A percentile compares a stretch with the other conserved stretches of the same genome.
Conservation (phyloP, 2,113 vertebrate species). For the Saimiri boliviensis region DNA sequence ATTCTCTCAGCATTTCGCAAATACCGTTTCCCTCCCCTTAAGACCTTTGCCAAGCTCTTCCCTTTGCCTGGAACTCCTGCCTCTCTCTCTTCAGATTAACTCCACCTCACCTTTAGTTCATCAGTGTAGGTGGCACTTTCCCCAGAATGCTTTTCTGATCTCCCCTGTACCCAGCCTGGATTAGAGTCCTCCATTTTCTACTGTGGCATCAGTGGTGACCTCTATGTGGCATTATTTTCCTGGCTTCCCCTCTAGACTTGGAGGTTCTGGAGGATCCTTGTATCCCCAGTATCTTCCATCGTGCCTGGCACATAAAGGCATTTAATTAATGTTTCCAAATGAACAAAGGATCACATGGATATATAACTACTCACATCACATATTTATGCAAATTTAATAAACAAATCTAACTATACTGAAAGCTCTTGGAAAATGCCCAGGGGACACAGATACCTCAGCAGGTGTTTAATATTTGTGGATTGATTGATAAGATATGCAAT, state of each 20-base stretch:
- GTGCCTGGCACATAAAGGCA: not conserved
- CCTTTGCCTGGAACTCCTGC: not conserved
- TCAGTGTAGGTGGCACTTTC: not conserved
- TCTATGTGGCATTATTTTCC: not conserved
- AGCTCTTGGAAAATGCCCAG: not conserved
- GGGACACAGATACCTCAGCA: not conserved
- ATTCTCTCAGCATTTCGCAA: not conserved
- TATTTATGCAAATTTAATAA: not conserved
- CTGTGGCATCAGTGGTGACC: not conserved
- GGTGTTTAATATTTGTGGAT: not conserved
- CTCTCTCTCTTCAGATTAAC: not conserved
- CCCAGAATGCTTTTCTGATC: not conserved
- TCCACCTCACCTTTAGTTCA: not conserved
- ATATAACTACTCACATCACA: not conserved
- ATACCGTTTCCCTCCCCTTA: not conserved
- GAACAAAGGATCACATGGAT: not conserved
- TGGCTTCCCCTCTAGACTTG: not conserved
- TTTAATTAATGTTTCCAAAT: conserved; percentile 34
- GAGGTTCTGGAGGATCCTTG: not conserved
- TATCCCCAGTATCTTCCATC: not conserved
- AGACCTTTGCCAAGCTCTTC: not conserved
- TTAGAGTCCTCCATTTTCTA: not conserved
- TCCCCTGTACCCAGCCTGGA: too few relatives aligned
- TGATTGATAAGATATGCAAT: not conserved
- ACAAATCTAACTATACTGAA: not conserved